Evolutionary conservation across 2,113 vertebrate genomes (phyloP).

Genomic region (Rhagologus leucostigma): DNA sequence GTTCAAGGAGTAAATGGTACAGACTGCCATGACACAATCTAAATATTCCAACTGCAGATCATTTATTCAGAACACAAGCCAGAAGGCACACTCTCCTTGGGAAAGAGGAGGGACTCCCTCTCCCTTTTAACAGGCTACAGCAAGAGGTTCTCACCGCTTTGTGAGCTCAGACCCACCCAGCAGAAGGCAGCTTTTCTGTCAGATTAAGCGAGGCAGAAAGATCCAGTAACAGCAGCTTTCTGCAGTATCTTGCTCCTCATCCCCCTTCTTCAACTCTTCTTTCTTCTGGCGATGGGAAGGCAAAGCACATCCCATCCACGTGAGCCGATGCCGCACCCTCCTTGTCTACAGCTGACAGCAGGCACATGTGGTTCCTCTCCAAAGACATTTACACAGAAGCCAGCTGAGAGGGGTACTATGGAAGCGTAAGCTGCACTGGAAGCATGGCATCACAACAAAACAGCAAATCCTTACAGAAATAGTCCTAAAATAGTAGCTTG

Average conservation of each 20-base stretch:
- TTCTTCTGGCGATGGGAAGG: neutral
- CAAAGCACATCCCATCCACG: fast-evolving
- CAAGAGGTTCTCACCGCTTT: neutral
- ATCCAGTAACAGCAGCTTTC: neutral
- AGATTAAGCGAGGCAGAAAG: neutral
- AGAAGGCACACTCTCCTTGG: fast-evolving
- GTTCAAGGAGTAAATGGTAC: neutral
- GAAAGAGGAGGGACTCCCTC: neutral
- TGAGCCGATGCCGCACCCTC: neutral
- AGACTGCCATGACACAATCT: neutral
- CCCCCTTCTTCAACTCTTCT: neutral
- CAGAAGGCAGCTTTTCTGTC: neutral
- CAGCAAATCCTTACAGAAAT: neutral
- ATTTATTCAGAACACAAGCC: neutral
- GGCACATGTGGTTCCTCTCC: neutral
- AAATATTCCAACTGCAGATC: neutral
- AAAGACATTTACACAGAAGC: neutral
- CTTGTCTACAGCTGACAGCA: neutral
- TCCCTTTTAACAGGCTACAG: neutral
- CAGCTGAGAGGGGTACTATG: neutral
- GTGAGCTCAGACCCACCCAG: neutral
- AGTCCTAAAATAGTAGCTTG: neutral
- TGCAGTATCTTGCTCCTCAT: neutral
- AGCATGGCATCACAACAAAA: neutral
- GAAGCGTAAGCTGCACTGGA: neutral